Evolutionary conservation across 53 echinoderm and acorn worm species (phyloP).

Genomic region (Echinarachnius parma): DNA sequence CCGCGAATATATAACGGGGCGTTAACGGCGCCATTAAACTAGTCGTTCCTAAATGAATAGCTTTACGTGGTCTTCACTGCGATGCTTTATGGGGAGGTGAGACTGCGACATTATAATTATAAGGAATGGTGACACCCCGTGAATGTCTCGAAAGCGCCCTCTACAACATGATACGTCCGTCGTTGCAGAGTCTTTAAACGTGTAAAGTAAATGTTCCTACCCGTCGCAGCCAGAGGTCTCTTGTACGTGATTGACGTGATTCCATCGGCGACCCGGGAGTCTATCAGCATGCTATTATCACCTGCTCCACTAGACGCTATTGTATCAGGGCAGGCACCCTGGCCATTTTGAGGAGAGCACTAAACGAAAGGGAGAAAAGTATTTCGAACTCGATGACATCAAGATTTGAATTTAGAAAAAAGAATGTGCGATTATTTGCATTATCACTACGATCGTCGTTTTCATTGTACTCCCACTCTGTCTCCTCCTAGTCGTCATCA

Average conservation of each 20-base stretch:
- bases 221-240: conserved; percentile 56
- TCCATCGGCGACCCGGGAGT: conserved; percentile 47
- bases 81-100: no score
- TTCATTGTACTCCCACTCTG: no score
- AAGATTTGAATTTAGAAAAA: not conserved
- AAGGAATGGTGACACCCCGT: no score
- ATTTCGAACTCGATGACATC: not conserved
- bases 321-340: conserved; percentile 76
- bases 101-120: no score
- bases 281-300: conserved; percentile 31
- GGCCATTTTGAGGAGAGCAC: conserved; percentile 64
- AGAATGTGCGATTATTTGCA: no score
- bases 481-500: no score
- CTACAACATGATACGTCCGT: not conserved
- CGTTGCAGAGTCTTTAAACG: not conserved
- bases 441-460: no score
- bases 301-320: conserved; percentile 9
- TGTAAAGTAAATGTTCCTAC: conserved; percentile 53
- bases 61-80: no score
- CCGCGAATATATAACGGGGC: no score
- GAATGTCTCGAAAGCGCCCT: not conserved
- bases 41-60: no score
- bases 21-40: no score
- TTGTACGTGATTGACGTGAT: conserved; percentile 57
- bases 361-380: conserved; percentile 2